Conservation (phyloP, 2,113 vertebrate species). For the zebrafish (Danio rerio) region GRCz12tu NC_133190.1:49988001-49988500, state of each 20-base stretch:
- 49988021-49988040: neutral
- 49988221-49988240: neutral
- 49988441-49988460: neutral
- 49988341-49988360: neutral
- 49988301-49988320: neutral
- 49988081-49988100: neutral
- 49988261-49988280: neutral
- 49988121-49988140: neutral
- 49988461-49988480: neutral
- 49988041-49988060: neutral
- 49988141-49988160: constrained; percentile 21
- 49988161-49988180: neutral
- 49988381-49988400: neutral
- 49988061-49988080: neutral
- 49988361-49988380: neutral
- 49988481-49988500: neutral
- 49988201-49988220: neutral
- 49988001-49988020: no score
- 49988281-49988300: neutral
- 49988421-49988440: neutral
- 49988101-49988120: neutral
- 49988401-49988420: neutral
- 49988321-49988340: neutral
- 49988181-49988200: neutral
- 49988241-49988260: neutral